A percentile compares a stretch with the other conserved stretches of the same genome.
phyloP scores from a whole-genome alignment of 2,113 vertebrate species.

The Chrysochloris asiatica region DNA sequence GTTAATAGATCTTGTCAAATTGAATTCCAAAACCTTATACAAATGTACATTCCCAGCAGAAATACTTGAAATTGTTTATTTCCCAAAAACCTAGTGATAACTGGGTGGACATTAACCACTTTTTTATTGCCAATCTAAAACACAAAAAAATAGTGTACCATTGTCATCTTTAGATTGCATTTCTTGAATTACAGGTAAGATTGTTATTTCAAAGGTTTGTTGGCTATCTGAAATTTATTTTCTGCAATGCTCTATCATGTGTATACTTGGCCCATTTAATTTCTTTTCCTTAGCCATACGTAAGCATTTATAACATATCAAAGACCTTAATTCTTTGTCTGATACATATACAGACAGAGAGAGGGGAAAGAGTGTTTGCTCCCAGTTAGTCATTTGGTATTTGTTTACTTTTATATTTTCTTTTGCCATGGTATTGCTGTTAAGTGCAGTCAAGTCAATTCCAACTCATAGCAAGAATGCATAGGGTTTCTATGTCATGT shows the following conservation, averaged over 20 bases:
- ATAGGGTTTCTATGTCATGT: too few species aligned
- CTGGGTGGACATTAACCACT: background rate
- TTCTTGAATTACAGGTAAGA: background rate
- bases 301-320: background rate
- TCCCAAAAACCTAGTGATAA: slow-evolving; percentile 6
- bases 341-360: background rate
- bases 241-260: background rate
- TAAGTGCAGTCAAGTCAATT: too few species aligned
- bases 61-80: background rate
- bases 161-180: background rate
- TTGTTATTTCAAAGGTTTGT: background rate
- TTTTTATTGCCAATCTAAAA: background rate
- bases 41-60: slow-evolving; percentile 27
- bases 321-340: background rate
- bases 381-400: background rate
- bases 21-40: slow-evolving; percentile 39
- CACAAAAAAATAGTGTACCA: background rate
- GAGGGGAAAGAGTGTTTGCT: background rate
- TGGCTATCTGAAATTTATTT: background rate
- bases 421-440: too few species aligned
- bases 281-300: background rate
- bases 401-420: background rate
- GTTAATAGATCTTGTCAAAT: slow-evolving; percentile 43
- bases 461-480: too few species aligned
- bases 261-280: background rate